Evolutionary conservation across 2,113 vertebrate species (phyloP), one percentile per base, ranked within the genome.

Genomic region (Trematomus loennbergii): DNA sequence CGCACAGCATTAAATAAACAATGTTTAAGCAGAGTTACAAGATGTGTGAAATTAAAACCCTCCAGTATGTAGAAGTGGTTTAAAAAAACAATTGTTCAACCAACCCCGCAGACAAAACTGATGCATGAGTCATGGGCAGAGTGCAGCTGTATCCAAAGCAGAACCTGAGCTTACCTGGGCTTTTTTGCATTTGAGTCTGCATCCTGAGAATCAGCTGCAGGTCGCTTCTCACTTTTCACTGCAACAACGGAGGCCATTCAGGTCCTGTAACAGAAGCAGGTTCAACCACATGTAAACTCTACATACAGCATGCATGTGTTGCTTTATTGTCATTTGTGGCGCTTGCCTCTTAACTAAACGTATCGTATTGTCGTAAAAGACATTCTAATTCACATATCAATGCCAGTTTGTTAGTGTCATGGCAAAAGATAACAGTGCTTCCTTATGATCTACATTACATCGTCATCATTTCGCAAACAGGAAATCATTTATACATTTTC

Each of bases 191-290:
- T 95, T 12, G 96, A 96, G 84, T 95, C 93, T 78, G 94, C 96
- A 96, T 97, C 96, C 89, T 93, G 96, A 90, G 95, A 93, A 80
- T 93, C 95, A 88, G 94, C 83, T 72, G 94, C 89, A 20, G 91
- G 80, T 73, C 95, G 95, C 94, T 94, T 96, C 89, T 94, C 96
- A 88, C 92, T 95, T 95, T 96, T 95, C 89, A 96, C 93, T 52
- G 91, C 94, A 88, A 94, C 94, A 84, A 93, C 90, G 87, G 97
- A 97, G 95, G 97, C 97, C 97, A 98, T 98, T 96, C 96, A 96
- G 95, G 95, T 95, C 91, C 97, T 97, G 43, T 0, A 88, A 93
- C 0, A 90, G 18, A 81, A 63, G 77, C 58, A 81, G 15, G 18
- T 75, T 45, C n/a, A 67, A 72, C 15, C 62, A 67, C 45, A 62